phyloP scores from a whole-genome alignment of 2,113 vertebrate species.

The Sitta europaea region DNA sequence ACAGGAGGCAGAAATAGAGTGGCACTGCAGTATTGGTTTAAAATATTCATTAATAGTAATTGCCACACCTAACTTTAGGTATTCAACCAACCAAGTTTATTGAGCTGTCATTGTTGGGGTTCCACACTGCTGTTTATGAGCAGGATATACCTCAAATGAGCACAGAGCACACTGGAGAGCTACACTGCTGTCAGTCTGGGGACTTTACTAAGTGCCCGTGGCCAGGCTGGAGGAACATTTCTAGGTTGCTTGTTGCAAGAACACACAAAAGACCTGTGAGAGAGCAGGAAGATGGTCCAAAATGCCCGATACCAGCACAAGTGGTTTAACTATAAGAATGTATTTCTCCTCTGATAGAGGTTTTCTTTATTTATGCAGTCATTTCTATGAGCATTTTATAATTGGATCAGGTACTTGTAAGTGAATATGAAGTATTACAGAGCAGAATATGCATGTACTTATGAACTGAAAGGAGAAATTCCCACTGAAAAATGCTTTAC shows the following conservation, averaged over 20 bases:
- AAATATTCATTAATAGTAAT: neutral
- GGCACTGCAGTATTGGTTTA: neutral
- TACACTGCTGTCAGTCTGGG: fast-evolving
- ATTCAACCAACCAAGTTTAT: neutral
- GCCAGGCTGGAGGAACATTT: neutral
- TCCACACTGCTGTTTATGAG: neutral
- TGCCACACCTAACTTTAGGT: neutral
- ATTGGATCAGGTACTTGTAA: neutral
- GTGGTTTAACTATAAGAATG: neutral
- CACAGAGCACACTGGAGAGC: neutral
- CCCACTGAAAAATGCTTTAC: neutral
- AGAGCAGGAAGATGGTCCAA: neutral
- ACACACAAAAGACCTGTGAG: neutral
- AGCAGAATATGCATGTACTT: neutral
- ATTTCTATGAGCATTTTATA: neutral
- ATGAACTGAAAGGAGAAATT: neutral
- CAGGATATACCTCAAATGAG: fast-evolving
- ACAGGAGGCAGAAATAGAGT: neutral
- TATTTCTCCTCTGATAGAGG: neutral
- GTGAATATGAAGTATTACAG: neutral
- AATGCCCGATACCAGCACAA: neutral
- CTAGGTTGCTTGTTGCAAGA: neutral
- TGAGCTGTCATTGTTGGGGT: neutral
- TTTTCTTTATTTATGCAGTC: neutral
- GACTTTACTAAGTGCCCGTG: neutral